Evolutionary conservation across 2,113 vertebrate species (phyloP).

Genomic region (Sarotherodon lohbergeri): DNA sequence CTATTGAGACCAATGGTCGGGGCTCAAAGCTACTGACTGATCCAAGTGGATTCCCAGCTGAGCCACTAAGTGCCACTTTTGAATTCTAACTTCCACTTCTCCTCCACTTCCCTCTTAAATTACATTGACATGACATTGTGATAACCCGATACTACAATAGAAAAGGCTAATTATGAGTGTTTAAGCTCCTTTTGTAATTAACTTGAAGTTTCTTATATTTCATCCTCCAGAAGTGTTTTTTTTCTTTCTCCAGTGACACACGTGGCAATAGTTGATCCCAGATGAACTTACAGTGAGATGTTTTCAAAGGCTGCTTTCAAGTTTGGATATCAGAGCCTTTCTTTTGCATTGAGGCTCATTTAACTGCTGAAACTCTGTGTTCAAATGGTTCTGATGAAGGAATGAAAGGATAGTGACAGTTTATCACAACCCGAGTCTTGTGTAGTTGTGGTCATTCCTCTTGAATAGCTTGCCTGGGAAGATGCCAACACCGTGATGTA

Average conservation of each 20-base stretch:
- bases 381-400: neutral
- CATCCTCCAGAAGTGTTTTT: conserved; percentile 37
- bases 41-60: conserved; percentile 53
- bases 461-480: neutral
- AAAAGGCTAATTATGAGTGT: conserved; percentile 63
- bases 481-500: neutral
- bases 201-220: conserved; percentile 53
- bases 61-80: conserved; percentile 52
- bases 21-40: conserved; percentile 23
- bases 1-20: neutral
- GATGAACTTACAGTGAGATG: conserved; percentile 43
- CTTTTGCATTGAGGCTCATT: neutral
- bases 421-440: neutral
- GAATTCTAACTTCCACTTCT: conserved; percentile 30
- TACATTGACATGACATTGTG: conserved; percentile 52
- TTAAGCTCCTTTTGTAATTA: conserved; percentile 70
- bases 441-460: neutral
- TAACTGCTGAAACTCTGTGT: neutral
- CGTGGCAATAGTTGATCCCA: conserved; percentile 26
- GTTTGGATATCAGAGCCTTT: neutral
- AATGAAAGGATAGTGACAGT: neutral
- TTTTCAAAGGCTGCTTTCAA: conserved; percentile 20
- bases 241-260: conserved; percentile 6
- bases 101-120: conserved; percentile 45
- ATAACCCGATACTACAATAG: conserved; percentile 55